Evolutionary conservation across 2,797 vertebrate genomes (phyloP), one percentile per base, ranked within the genome.

Genomic region (Eospalax fontanierii): DNA sequence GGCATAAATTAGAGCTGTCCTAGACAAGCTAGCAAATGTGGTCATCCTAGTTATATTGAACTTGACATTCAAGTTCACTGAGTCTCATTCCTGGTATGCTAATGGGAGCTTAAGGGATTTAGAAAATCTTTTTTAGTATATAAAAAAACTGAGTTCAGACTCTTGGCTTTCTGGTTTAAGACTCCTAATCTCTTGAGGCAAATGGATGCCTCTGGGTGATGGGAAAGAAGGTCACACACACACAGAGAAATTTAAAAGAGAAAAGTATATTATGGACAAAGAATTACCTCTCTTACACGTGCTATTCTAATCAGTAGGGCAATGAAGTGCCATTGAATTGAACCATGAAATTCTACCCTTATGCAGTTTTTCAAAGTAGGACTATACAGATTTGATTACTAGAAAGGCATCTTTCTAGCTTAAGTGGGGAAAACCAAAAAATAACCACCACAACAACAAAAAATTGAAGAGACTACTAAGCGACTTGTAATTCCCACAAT

Each of bases 111-210:
- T 59, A 80, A 26, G 79, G 66, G 61, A 91, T 59, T 93, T n/a
- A 33, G 35, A 65, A 71, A 90, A 59, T 76, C 43, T 76, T 76
- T 83, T 88, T 75, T 66, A 16, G 68, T 33, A 35, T 63, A 92
- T 35, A 88, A 89, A 75, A n/a, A 84, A 87, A 38, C 14, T 61
- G n/a, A 84, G 63, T 73, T 46, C 65, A 74, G 65, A 79, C 54
- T 61, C 74, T 26, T 73, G 35, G 40, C 90, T 88, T 87, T 43
- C 61, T 66, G 54, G 26, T 90, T 74, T 78, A 81, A 87, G 43
- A 88, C 84, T 71, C 22, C 84, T 85, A 65, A 94, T 66, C 26
- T 74, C 63, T 57, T n/a, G 66, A 94, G 74, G 73, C 65, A 83
- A 91, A 90, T 4, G 43, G 40, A n/a, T 14, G 6, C 35, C 33